phyloP scores from a whole-genome alignment of 2,797 vertebrate species.

The Poecilia picta region DNA sequence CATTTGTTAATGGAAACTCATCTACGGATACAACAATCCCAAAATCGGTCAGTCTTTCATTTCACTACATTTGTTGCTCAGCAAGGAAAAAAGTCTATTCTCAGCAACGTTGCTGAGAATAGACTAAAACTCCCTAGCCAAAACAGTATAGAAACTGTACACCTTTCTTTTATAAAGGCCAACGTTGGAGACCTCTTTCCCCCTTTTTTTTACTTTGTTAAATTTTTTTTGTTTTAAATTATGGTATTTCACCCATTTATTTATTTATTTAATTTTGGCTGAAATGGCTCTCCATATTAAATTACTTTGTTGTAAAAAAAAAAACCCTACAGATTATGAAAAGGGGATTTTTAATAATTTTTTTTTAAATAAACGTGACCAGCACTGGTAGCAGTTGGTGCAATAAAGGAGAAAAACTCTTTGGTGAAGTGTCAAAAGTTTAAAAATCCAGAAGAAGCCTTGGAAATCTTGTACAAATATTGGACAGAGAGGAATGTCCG shows the following conservation, averaged over 20 bases:
- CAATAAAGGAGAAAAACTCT: background rate
- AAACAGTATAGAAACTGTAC: background rate
- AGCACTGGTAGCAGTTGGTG: background rate
- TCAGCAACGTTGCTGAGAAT: too few relatives aligned
- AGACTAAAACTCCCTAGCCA: too few relatives aligned
- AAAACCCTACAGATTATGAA: background rate
- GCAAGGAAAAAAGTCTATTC: too few relatives aligned
- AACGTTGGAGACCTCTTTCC: background rate
- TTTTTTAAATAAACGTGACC: background rate
- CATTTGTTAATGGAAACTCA: too few relatives aligned
- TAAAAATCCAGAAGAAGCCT: background rate
- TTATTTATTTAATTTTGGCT: too few relatives aligned
- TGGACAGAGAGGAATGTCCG: background rate
- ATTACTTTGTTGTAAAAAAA: background rate
- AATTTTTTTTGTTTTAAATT: too few relatives aligned
- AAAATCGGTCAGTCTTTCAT: background rate
- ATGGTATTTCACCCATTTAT: too few relatives aligned
- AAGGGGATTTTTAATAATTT: background rate
- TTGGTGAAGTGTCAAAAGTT: background rate
- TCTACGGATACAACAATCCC: background rate
- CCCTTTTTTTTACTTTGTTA: background rate
- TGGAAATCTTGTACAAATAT: background rate
- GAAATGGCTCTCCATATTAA: too few relatives aligned
- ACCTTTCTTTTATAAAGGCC: background rate
- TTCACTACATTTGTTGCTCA: background rate